Evolutionary conservation across 2,888 invertebrate genomes (phyloP), one percentile per base, ranked within the genome.

Genomic region (Drosophila nr. medialis): DNA sequence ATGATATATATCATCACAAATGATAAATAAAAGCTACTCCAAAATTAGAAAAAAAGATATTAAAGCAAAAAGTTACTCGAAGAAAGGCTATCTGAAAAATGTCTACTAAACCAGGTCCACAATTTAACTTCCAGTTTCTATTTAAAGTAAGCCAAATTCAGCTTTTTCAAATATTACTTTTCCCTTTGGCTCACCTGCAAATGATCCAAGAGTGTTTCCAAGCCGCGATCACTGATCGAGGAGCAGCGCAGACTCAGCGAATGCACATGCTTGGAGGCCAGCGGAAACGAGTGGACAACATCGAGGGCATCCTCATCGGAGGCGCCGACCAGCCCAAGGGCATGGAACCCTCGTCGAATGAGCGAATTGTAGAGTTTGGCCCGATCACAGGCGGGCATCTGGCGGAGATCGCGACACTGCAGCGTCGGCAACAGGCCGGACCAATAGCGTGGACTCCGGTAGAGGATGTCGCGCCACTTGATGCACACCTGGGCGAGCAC

Each of bases 261-360:
- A 90, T 97, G 96, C 80, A 98, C 95, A 91, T 97, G 96, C 90
- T 97, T 96, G 75, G 96, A 95, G 60, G 97, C 96, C 83, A 96
- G 93, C 6, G 98, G 96, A 92, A 97, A 98, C 82, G 96, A 96
- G 91, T 96, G 96, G 75, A 97, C 96, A 90, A 98, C 95, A 93
- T 98, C 98, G 74, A 96, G 94, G 60, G 98, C 96, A 93, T 98
- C 98, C 90, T 97, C 97, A 92, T 98, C 98, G 18, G 96, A 95
- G 36, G 98, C 98, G 13, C 97, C 97, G 79, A 97, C 94, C 71
- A 98, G 94, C 66, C 96, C 96, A 18, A 98, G 94, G 6, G 96
- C 96, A 89, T 97, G 97, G 91, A 98, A 98, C 30, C 97, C 98
- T 81, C 98, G 95, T 80, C 96, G 94, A 68, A 98, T 95, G 78